Percentiles rank a stretch among this genome's conserved stretches.
These are phyloP conservation scores for Rhinophrynus dorsalis DNA, from an alignment of 2,797 vertebrate genomes.

Conservation along the genomic window DNA sequence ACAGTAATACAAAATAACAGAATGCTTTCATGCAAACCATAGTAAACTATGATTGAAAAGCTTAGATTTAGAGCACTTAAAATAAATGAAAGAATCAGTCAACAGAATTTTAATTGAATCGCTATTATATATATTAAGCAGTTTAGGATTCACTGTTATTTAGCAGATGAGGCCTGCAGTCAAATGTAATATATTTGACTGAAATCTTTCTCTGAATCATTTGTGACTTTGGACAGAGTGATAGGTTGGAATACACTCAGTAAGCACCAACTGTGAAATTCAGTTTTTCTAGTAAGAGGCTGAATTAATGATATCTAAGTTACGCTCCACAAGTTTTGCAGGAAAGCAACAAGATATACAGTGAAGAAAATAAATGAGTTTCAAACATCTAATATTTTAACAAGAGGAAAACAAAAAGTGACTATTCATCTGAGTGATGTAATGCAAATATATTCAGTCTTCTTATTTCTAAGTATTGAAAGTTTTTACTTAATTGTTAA, in stretches of 20 bases:
- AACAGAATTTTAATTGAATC: slow-evolving; percentile 41
- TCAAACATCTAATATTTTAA: slow-evolving; percentile 34
- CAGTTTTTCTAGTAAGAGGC: slow-evolving; percentile 50
- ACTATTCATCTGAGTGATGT: slow-evolving; percentile 6
- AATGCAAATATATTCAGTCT: not conserved
- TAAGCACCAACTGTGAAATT: slow-evolving; percentile 46
- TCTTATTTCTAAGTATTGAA: not conserved
- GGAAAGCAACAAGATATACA: slow-evolving; percentile 36
- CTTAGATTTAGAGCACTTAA: slow-evolving; percentile 1
- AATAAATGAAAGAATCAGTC: slow-evolving; percentile 32
- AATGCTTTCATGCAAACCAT: not conserved
- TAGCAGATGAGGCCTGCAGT: slow-evolving; percentile 18
- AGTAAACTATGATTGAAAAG: slow-evolving; percentile 1
- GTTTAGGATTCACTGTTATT: slow-evolving; percentile 7
- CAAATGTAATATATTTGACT: slow-evolving; percentile 38
- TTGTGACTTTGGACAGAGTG: slow-evolving; percentile 43
- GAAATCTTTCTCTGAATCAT: slow-evolving; percentile 44
- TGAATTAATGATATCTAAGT: slow-evolving; percentile 43
- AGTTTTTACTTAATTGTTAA: not conserved
- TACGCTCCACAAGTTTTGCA: slow-evolving; percentile 36
- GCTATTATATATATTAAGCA: slow-evolving; percentile 26
- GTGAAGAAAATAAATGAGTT: slow-evolving; percentile 31
- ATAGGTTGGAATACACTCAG: slow-evolving; percentile 46
- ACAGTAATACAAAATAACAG: not conserved
- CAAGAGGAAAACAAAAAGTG: slow-evolving; percentile 25